Base-by-base conservation (phyloP, 64 coral and sea anemone genomes). In the Acropora yongei region DNA sequence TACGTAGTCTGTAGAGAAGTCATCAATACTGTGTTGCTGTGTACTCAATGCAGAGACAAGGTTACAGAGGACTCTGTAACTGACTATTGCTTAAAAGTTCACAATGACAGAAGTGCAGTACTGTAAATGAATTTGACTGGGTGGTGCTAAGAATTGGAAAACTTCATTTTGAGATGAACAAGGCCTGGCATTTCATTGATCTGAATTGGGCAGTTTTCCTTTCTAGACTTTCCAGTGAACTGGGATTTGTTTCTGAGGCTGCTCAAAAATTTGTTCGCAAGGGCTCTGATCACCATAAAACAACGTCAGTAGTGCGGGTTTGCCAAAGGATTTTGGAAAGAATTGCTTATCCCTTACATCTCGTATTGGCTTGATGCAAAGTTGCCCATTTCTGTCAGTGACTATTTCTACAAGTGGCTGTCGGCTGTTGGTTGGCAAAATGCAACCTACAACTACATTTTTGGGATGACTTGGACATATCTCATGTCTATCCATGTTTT, bases 241-340 rank as follows among this genome's bases (percentile, higher is more conserved):
- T 67, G 72, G 65, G 20, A 82, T 91, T 91, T 83, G 4, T 41
- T 19, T 71, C 77, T 14, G 79, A 91, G 43, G 43, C 47, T n/a
- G 89, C 89, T 51, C 89, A 91, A 47, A 91, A 91, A 47, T 91
- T 82, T 83, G 89, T 79, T 6, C 72, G 51, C 11, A 82, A 80
- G 18, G 39, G 89, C 40, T 80, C 58, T 14, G 78, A 91, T 40
- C 41, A 91, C 72, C 89, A 83, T 45, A 82, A 91, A 67, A 80
- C 89, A 51, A 72, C 83, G 77, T 80, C 77, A 13, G 6, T 90
- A 43, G 10, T 91, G 63, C 63, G 66, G 43, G 72, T 47, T 18
- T 49, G 16, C n/a, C n/a, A n/a, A n/a, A n/a, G 89, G 89, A 68
- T 20, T 79, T 18, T 75, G 68, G 68, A 14, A 78, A 67, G 90